These are phyloP conservation scores for Vombatus ursinus DNA, from an alignment of 2,113 vertebrate species.

Conservation along the genomic window DNA sequence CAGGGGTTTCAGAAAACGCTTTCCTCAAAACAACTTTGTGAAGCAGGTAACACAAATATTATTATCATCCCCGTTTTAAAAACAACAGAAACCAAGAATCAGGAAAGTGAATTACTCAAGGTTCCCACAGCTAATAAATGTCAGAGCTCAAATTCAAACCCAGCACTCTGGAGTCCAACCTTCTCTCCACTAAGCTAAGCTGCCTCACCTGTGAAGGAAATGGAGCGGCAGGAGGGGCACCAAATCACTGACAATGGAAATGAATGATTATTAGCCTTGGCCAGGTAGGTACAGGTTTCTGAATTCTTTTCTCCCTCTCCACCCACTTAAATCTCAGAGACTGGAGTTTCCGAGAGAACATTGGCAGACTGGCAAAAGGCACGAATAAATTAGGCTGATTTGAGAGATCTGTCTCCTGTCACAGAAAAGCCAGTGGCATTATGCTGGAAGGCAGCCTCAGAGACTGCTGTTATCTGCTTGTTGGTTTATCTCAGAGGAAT, in stretches of 20 bases:
- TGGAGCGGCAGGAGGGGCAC: neutral
- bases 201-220: neutral
- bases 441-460: neutral
- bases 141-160: neutral
- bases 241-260: neutral
- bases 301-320: neutral
- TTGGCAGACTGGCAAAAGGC: neutral
- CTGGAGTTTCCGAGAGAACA: neutral
- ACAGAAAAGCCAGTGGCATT: neutral
- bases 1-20: neutral
- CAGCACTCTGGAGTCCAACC: neutral
- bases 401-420: neutral
- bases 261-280: neutral
- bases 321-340: neutral
- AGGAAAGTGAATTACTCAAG: neutral
- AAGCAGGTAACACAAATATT: neutral
- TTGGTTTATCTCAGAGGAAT: neutral
- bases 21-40: neutral
- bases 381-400: neutral
- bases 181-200: neutral
- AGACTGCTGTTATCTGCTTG: accelerated
- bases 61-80: neutral
- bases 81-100: neutral
- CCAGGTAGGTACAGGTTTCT: neutral
- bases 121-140: neutral